phyloP scores from a whole-genome alignment of 2,113 vertebrate species.

The Percopsis transmontana region DNA sequence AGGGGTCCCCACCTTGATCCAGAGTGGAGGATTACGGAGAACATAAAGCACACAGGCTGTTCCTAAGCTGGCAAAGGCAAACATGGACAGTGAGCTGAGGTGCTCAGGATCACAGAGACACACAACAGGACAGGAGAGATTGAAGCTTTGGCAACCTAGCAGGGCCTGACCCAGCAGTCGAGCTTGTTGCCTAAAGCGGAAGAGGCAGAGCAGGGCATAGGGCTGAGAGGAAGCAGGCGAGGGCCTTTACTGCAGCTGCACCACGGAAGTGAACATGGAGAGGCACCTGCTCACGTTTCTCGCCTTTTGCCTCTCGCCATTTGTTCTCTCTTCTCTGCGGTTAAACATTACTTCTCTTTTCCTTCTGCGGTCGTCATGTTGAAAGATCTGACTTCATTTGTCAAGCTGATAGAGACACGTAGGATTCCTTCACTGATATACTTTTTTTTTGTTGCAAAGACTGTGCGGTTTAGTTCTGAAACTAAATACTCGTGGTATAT shows the following conservation, averaged over 20 bases:
- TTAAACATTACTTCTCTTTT: constrained; percentile 66
- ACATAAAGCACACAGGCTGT: constrained; percentile 1
- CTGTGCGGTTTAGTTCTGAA: constrained; percentile 45
- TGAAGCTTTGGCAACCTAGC: constrained; percentile 3
- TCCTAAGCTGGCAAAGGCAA: neutral
- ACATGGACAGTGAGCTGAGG: neutral
- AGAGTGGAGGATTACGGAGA: neutral
- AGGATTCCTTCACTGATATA: constrained; percentile 32
- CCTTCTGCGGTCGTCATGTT: constrained; percentile 71
- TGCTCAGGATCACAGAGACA: neutral
- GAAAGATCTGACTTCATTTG: constrained; percentile 73
- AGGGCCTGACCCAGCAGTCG: constrained; percentile 28
- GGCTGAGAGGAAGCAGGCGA: constrained; percentile 51
- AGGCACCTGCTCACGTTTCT: constrained; percentile 76
- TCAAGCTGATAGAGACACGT: constrained; percentile 49
- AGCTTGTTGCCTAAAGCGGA: constrained; percentile 2
- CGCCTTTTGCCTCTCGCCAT: constrained; percentile 42
- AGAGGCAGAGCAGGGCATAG: constrained; percentile 32
- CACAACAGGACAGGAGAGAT: constrained; percentile 15
- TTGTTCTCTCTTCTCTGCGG: constrained; percentile 43
- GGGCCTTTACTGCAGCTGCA: constrained; percentile 59
- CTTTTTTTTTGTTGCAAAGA: constrained; percentile 20
- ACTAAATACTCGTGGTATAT: constrained; percentile 43
- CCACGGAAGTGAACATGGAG: constrained; percentile 39
- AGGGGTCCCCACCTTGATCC: neutral